Evolutionary conservation across 1,140 invertebrate genomes (phyloP), one percentile per base, ranked within the genome.

Genomic region (Subanguina moxae): DNA sequence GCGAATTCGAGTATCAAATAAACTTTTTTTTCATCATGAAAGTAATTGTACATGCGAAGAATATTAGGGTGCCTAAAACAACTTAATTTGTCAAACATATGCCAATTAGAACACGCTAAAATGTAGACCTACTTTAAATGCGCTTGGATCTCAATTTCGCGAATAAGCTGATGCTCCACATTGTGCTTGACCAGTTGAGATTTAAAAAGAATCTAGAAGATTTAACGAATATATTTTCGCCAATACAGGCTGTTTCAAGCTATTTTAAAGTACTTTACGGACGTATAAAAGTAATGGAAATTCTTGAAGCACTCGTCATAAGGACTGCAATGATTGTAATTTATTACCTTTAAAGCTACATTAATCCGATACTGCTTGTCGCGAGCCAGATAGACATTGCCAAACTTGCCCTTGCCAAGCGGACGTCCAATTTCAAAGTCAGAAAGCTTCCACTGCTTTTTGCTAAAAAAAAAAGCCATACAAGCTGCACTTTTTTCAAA

Each of bases 111-210:
- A 38, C 11, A 5, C 8, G 3, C 19, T 23, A 27, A 62, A 62
- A 69, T 1, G 66, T 38, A 21, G 19, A n/a, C 64, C 73, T 25
- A 77, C 75, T 45, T 15, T 45, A 97, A 86, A 84, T 92, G 91
- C 30, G 90, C 89, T 79, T 97, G 93, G 81, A 97, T 97, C 86
- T 96, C 93, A 79, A 96, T 93, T 87, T 97, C 94, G 75, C 93
- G 85, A 73, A 92, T 84, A 0, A 91, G 88, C 84, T 93, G 91
- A 65, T 89, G 87, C 77, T 91, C 90, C 63, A 92, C 90, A 59
- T 86, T 84, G 13, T 87, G 88, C 76, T 89, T 88, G 1, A 87
- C 84, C 32, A 94, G 84, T 84, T 94, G 90, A 17, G 86, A 87
- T 84, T 93, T 93, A 73, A 91, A 90, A 21, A 94, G 83, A 0